phyloP scores from a whole-genome alignment of 2,113 vertebrate genomes.

The Malurus cyaneus region DNA sequence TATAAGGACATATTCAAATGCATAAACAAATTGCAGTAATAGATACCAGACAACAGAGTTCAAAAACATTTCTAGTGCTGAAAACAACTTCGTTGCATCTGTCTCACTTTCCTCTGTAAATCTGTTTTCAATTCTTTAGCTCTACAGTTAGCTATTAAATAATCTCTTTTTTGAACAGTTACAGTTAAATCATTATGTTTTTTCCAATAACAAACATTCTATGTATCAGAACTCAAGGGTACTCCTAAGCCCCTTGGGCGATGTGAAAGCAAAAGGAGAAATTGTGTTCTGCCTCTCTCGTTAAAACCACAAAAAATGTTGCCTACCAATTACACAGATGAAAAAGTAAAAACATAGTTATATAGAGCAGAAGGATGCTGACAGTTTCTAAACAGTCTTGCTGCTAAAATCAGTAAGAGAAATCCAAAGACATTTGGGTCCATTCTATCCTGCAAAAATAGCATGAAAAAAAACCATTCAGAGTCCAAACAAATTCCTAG shows the following conservation, averaged over 20 bases:
- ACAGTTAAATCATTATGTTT: neutral
- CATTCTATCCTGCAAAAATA: neutral
- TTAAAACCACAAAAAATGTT: neutral
- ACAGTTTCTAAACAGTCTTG: neutral
- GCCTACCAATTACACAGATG: neutral
- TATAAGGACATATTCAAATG: neutral
- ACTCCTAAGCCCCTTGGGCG: neutral
- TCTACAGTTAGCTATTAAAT: neutral
- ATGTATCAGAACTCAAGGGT: neutral
- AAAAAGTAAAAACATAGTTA: neutral
- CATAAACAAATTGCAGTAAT: neutral
- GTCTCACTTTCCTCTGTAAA: neutral
- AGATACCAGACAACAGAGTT: neutral
- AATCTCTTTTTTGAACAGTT: rapidly evolving
- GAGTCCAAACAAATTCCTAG: neutral
- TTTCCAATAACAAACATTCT: neutral
- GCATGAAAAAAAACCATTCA: neutral
- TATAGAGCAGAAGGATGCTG: neutral
- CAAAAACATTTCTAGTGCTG: neutral
- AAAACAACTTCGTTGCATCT: neutral
- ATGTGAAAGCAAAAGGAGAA: neutral
- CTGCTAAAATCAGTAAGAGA: neutral
- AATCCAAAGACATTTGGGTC: neutral
- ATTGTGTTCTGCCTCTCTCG: neutral
- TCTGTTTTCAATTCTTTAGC: neutral